Evolutionary conservation across 2,113 vertebrate genomes (phyloP), one percentile per base, ranked within the genome.

Genomic region (Sterrhoptilus dennistouni): DNA sequence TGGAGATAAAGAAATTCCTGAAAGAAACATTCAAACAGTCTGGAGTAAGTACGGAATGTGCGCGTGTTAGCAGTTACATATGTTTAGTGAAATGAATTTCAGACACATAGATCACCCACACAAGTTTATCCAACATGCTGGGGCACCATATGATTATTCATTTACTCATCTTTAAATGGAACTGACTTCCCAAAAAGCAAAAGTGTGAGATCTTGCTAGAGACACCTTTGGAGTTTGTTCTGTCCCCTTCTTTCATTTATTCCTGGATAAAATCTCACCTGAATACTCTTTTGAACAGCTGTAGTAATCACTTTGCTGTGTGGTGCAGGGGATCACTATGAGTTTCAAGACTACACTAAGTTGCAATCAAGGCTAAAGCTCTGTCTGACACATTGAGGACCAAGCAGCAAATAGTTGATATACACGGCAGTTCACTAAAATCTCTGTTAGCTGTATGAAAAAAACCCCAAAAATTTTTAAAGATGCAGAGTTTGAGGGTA

Each of bases 161-260:
- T 94, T 92, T 95, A 85, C 53, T 93, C 87, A 65, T 93, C 79
- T 93, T 92, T 89, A 96, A 89, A 76, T 40, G 68, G 76, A 95
- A 68, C 18, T 56, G 45, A 89, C 85, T 87, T 94, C 76, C 69
- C 64, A 91, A 77, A 92, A 94, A 92, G 77, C 50, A 66, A 82
- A 90, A n/a, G 33, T 69, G 65, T 81, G 72, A 94, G 42, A 75
- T 84, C 52, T 83, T 77, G n/a, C 72, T 83, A 81, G 61, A 84
- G 68, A 79, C 42, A 92, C 47, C 57, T 78, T 66, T 71, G 36
- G 33, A 77, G 23, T 49, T 90, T 35, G 44, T 93, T 78, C 56
- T 64, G 64, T 45, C 76, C 63, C 22, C 22, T 90, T 40, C 22
- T 21, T 87, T 78, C 53, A n/a, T 49, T 88, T 95, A 80, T 80